phyloP scores from a whole-genome alignment of 1,140 invertebrate species.

The Panagrolaimus sp. region DNA sequence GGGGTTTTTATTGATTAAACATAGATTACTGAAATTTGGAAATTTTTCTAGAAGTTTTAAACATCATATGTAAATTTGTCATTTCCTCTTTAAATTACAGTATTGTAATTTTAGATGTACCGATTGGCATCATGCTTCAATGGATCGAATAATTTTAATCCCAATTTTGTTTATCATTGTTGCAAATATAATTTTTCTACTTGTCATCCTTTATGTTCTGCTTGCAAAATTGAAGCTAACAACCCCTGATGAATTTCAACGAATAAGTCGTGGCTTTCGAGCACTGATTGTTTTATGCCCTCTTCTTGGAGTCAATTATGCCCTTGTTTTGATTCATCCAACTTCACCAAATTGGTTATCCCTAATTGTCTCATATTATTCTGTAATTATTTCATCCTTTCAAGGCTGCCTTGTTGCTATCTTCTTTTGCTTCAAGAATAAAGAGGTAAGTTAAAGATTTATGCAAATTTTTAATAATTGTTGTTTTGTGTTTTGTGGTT shows the following conservation, averaged over 20 bases:
- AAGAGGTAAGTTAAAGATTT: background rate
- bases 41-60: no score
- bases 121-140: background rate
- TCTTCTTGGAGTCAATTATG: slow-evolving; percentile 16
- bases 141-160: background rate
- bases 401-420: background rate
- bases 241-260: background rate
- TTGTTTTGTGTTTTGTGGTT: background rate
- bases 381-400: slow-evolving; percentile 16
- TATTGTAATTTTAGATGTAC: background rate
- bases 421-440: background rate
- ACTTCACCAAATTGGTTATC: slow-evolving; percentile 3
- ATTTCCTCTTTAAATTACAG: background rate
- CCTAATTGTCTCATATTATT: slow-evolving; percentile 1
- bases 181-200: background rate
- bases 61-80: no score
- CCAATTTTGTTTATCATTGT: slow-evolving; percentile 1
- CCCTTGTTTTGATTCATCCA: slow-evolving; percentile 2
- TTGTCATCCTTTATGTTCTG: slow-evolving; percentile 17
- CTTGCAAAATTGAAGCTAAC: slow-evolving; percentile 15
- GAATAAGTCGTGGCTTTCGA: slow-evolving; percentile 6
- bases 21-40: no score
- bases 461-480: background rate
- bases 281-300: slow-evolving; percentile 20
- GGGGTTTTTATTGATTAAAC: no score